Evolutionary conservation across 2,888 invertebrate species (phyloP), one percentile per base, ranked within the genome.

Genomic region (Tupiocoris notatus): DNA sequence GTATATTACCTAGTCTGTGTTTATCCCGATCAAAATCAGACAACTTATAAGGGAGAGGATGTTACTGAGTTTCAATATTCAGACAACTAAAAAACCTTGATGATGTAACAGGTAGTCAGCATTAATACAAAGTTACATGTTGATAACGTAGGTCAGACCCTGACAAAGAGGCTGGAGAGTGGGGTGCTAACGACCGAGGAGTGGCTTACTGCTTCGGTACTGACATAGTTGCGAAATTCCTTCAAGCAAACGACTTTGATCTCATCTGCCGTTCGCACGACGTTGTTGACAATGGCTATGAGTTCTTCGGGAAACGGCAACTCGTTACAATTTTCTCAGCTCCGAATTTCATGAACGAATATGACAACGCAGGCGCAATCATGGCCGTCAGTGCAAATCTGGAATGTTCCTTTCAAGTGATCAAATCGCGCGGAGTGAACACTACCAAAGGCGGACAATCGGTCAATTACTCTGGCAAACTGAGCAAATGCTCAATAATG

Each of bases 201-300:
- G 88, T 89, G 2, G 87, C 87, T 12, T 89, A 88, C 83, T 89
- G 88, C 21, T 89, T 89, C 82, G 89, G 89, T 67, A 86, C 88
- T 17, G 88, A 89, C 82, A 88, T 89, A 24, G 89, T 89, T 1
- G 86, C 87, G 77, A 88, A 89, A 82, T 89, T 89, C 83, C 84
- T 89, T 74, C 86, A 87, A 83, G 88, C 88, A 81, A 88, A 89
- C 81, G 88, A 89, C 81, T 84, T 89, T 77, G 89, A 90, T 83
- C 85, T 89, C 81, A 88, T 90, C 81, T 89, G 89, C 82, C 84
- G 89, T 79, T 89, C 89, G 70, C 89, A 89, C 83, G 89, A 90
- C 85, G 88, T 88, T 17, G 80, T 80, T 0, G 78, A 79, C 20
- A 79, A 77, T n/a, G 81, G 81, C n/a, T 81, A 80, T 61, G 79